phyloP scores from a whole-genome alignment of 2,888 invertebrate species.

The Pristionchus maxplancki region DNA sequence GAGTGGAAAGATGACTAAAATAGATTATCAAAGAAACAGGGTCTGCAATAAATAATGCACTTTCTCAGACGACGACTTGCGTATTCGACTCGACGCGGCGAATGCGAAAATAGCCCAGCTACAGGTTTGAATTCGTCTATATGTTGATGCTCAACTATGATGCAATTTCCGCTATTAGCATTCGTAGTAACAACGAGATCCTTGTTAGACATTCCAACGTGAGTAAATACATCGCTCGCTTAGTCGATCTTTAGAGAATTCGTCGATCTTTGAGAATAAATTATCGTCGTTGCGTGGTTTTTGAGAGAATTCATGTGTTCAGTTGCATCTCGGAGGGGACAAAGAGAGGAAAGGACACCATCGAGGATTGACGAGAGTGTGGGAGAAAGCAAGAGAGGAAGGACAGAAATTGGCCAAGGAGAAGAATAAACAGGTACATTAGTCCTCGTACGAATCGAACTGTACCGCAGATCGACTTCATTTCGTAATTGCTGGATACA shows the following conservation, averaged over 20 bases:
- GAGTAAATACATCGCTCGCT: background rate
- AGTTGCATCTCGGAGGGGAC: background rate
- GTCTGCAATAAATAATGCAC: background rate
- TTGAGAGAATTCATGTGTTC: background rate
- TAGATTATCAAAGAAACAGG: no score
- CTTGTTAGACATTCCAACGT: background rate
- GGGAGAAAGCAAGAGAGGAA: conserved; percentile 45
- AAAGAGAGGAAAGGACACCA: conserved; percentile 17
- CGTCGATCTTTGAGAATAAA: no score
- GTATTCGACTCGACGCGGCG: conserved; percentile 15
- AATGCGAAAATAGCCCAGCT: conserved; percentile 44
- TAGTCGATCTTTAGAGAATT: background rate
- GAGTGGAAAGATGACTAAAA: no score
- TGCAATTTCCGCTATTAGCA: background rate
- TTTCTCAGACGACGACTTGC: conserved; percentile 46
- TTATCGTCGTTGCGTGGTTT: background rate
- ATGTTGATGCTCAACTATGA: background rate
- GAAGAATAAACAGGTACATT: conserved; percentile 50
- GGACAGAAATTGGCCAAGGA: conserved; percentile 19
- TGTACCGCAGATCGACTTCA: no score
- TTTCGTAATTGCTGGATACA: no score
- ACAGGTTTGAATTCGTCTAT: background rate
- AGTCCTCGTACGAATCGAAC: no score
- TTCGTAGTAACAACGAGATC: background rate
- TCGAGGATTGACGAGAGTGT: conserved; percentile 15